These are phyloP conservation scores for Xiphydria camelus DNA, from an alignment of 2,888 invertebrate species.

Conservation along the genomic window DNA sequence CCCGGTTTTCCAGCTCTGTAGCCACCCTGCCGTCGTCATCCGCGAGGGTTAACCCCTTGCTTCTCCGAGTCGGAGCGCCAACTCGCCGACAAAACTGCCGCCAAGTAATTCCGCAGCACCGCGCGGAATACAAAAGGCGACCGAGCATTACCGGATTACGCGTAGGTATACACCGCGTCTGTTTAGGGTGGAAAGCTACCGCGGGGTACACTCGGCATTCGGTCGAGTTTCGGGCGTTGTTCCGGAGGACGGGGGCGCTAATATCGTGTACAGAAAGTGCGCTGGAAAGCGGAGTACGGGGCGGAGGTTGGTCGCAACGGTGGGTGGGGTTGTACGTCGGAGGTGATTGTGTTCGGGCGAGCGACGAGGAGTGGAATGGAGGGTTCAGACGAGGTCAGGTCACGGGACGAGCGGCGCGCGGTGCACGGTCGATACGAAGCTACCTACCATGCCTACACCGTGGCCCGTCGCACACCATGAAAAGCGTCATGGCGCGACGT, in stretches of 20 bases:
- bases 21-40: too few relatives aligned
- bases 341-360: slow-evolving; percentile 47
- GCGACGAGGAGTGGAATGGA: slow-evolving; percentile 39
- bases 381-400: slow-evolving; percentile 58
- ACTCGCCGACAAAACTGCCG: too few relatives aligned
- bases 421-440: slow-evolving; percentile 2
- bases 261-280: slow-evolving; percentile 31
- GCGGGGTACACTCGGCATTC: not conserved
- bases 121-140: too few relatives aligned
- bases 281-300: slow-evolving; percentile 1
- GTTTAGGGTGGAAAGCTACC: too few relatives aligned
- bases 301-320: slow-evolving; percentile 5
- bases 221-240: slow-evolving; percentile 19
- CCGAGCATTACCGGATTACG: too few relatives aligned
- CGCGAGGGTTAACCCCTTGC: too few relatives aligned
- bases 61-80: too few relatives aligned
- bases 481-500: not conserved
- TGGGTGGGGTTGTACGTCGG: slow-evolving; percentile 27
- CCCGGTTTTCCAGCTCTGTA: too few relatives aligned
- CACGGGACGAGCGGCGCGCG: slow-evolving; percentile 47
- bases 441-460: not conserved
- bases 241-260: slow-evolving; percentile 30
- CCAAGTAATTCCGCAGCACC: too few relatives aligned
- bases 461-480: not conserved
- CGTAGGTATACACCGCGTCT: too few relatives aligned